A percentile compares a stretch with the other conserved stretches of the same genome.
These are phyloP conservation scores for Typhlomys cinereus DNA, from an alignment of 2,113 vertebrate genomes.

Conservation along the genomic window DNA sequence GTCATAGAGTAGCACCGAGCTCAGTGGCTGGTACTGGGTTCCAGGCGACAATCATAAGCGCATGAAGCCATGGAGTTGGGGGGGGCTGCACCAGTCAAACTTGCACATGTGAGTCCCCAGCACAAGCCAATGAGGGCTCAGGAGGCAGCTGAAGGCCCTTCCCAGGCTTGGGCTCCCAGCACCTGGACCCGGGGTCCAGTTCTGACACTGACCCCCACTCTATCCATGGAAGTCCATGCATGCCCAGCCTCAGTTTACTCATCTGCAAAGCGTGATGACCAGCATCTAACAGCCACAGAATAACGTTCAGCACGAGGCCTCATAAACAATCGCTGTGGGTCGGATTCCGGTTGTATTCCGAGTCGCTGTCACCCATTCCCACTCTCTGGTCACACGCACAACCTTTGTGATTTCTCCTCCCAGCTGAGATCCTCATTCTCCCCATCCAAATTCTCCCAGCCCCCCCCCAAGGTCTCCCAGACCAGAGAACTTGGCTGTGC, in stretches of 20 bases:
- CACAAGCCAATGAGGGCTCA: accelerated
- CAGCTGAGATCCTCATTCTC: background rate
- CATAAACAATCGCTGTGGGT: background rate
- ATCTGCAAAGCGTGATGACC: background rate
- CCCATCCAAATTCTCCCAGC: background rate
- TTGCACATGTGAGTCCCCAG: background rate
- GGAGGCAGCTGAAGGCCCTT: background rate
- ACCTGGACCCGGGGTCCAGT: background rate
- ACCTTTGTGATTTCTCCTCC: background rate
- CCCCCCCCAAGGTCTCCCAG: background rate
- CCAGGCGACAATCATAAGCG: background rate
- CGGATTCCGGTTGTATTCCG: background rate
- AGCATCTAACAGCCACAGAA: background rate
- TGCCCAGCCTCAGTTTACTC: background rate
- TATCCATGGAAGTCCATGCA: too few species aligned
- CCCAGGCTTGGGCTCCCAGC: background rate
- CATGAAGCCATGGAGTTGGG: background rate
- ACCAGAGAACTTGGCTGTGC: background rate
- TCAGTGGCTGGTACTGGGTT: background rate
- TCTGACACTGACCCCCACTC: background rate
- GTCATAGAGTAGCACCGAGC: slow-evolving; percentile 48
- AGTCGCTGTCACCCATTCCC: background rate
- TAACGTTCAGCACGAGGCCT: background rate
- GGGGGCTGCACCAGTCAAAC: too few species aligned
- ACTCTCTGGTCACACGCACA: too few species aligned